These are phyloP conservation scores for Acyrthosiphon pisum DNA, from an alignment of 1,140 invertebrate species.

Conservation along the genomic window DNA sequence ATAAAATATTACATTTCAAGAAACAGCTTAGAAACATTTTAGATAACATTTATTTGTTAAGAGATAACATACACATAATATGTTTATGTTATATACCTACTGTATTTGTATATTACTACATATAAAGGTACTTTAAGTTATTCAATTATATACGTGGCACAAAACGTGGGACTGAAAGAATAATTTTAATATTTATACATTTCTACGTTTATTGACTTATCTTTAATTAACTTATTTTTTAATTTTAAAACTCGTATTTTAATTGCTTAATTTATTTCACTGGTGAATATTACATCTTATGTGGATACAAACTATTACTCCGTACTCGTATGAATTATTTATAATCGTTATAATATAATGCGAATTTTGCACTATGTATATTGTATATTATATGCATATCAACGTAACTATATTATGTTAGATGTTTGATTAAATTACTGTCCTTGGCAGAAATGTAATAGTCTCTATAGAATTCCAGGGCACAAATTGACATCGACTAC, in stretches of 20 bases:
- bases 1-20: not conserved
- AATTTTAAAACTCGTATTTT: not conserved
- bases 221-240: not conserved
- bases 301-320: not conserved
- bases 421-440: slow-evolving; percentile 1
- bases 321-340: not conserved
- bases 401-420: slow-evolving; percentile 23
- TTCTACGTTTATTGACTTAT: not conserved
- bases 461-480: not conserved
- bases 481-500: not conserved
- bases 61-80: no score
- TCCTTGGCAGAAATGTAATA: not conserved
- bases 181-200: not conserved
- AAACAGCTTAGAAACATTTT: not conserved
- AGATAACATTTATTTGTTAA: not conserved
- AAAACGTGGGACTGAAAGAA: not conserved
- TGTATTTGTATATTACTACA: not conserved
- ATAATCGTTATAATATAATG: not conserved
- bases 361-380: not conserved
- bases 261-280: not conserved
- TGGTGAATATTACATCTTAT: not conserved
- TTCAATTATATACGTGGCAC: not conserved
- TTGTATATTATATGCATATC: not conserved
- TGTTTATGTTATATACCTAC: no score
- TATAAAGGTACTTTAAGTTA: not conserved